phyloP scores from a whole-genome alignment of 2,797 vertebrate genomes.

The Hybognathus amarus region DNA sequence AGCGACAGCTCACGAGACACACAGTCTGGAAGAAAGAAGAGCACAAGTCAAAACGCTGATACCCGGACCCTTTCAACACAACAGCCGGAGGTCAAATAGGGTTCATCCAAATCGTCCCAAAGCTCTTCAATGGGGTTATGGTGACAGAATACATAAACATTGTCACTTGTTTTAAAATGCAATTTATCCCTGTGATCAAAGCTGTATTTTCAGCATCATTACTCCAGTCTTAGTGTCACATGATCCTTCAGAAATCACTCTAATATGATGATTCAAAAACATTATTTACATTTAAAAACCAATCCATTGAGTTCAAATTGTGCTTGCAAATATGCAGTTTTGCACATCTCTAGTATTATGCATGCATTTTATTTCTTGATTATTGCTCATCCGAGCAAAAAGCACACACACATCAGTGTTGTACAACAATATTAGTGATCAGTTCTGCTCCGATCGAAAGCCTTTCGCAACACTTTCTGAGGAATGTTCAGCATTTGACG shows the following conservation, averaged over 20 bases:
- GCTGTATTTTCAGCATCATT: not conserved
- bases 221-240: not conserved
- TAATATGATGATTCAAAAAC: not conserved
- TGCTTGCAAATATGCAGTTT: not conserved
- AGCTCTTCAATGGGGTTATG: not conserved
- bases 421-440: not conserved
- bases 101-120: not conserved
- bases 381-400: not conserved
- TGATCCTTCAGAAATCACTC: not conserved
- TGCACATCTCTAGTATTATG: not conserved
- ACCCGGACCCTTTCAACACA: not conserved
- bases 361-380: slow-evolving; percentile 4
- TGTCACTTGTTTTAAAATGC: not conserved
- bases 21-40: slow-evolving; percentile 30
- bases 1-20: slow-evolving; percentile 25
- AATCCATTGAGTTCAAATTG: not conserved
- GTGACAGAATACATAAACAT: not conserved
- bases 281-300: not conserved
- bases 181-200: not conserved
- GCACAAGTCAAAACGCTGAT: not conserved
- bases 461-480: slow-evolving; percentile 15
- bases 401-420: not conserved
- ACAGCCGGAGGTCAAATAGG: not conserved
- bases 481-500: not conserved
- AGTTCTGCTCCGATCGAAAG: not conserved